These are phyloP conservation scores for Neofelis nebulosa DNA, from an alignment of 2,113 vertebrate genomes.

Conservation along the genomic window DNA sequence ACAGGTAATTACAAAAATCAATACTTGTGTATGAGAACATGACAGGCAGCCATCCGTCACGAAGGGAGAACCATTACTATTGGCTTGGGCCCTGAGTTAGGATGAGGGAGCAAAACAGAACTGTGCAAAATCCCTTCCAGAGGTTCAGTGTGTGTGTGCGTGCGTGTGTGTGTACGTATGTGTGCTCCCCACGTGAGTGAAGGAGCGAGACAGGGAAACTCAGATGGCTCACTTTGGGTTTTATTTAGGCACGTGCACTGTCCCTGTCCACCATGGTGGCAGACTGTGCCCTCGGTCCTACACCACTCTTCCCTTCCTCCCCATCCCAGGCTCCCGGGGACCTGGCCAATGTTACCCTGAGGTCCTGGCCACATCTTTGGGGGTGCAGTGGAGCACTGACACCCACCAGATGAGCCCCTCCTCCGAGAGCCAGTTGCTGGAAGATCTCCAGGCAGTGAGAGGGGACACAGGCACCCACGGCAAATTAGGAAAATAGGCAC, in stretches of 20 bases:
- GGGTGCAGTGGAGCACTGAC: not conserved
- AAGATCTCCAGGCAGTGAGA: not conserved
- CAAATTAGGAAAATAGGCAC: not conserved
- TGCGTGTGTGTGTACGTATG: accelerated
- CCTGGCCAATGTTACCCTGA: not conserved
- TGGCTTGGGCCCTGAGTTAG: not conserved
- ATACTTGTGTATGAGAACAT: constrained; percentile 69
- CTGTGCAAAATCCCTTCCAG: not conserved
- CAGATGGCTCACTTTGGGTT: not conserved
- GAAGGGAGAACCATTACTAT: not conserved
- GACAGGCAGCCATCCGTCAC: constrained; percentile 65
- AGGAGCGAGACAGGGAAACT: not conserved
- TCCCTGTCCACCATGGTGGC: not conserved
- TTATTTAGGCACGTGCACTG: not conserved
- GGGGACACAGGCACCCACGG: not conserved
- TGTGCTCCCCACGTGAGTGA: accelerated
- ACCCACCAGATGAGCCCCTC: accelerated
- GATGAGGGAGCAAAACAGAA: not conserved
- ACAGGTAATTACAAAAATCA: constrained; percentile 77
- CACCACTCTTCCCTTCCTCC: not conserved
- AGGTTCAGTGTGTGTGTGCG: not conserved
- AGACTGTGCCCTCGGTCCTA: not conserved
- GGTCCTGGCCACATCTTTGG: not conserved
- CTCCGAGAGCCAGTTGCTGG: too few species aligned
- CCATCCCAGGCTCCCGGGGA: not conserved